These are phyloP conservation scores for Regulus satrapa DNA, from an alignment of 2,113 vertebrate species.

Conservation along the genomic window DNA sequence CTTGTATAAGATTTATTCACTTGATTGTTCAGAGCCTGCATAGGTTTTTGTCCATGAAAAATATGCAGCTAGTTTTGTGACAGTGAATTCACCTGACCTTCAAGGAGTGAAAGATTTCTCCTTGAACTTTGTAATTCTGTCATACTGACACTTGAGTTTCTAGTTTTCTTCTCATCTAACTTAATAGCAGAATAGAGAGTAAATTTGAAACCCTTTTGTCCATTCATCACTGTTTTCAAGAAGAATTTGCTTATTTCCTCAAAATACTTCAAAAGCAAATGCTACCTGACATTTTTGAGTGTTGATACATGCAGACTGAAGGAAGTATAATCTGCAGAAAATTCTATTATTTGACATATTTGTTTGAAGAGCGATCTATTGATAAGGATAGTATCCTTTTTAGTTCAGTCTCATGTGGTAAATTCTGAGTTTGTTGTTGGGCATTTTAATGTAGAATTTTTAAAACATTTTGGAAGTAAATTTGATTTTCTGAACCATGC, in stretches of 20 bases:
- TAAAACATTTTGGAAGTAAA: background rate
- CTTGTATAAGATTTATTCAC: background rate
- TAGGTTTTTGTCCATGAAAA: background rate
- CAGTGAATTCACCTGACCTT: background rate
- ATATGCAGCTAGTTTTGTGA: background rate
- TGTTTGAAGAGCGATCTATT: background rate
- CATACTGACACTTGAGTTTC: background rate
- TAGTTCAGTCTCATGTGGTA: background rate
- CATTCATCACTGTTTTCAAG: background rate
- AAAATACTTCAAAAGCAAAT: background rate
- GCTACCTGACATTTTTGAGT: background rate
- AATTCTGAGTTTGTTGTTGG: background rate
- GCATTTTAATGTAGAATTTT: background rate
- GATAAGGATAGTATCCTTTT: background rate
- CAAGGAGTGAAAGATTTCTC: background rate
- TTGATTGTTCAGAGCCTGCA: background rate
- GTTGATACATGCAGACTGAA: background rate
- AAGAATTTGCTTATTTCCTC: background rate
- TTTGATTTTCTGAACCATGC: background rate
- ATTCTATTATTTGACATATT: background rate
- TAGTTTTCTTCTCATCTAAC: background rate
- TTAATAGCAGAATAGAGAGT: background rate
- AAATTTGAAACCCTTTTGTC: background rate
- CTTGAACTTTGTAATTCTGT: background rate
- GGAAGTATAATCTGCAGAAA: background rate